phyloP scores from a whole-genome alignment of 2,888 invertebrate genomes.

The Sphaerophoria rueppellii region DNA sequence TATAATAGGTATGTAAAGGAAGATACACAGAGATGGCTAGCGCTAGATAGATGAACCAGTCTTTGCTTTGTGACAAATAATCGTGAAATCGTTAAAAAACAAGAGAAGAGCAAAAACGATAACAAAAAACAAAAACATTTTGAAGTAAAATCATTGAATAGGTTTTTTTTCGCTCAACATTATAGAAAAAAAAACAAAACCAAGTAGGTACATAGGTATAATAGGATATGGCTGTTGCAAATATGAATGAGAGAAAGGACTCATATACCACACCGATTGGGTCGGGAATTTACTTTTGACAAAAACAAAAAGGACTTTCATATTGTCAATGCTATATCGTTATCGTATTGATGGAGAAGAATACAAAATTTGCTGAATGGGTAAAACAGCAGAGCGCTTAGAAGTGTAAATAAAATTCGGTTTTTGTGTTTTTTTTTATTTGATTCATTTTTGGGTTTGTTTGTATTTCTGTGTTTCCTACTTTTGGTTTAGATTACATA shows the following conservation, averaged over 20 bases:
- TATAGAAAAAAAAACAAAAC: conserved; percentile 20
- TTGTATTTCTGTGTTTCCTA: too few relatives aligned
- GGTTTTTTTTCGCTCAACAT: conserved; percentile 2
- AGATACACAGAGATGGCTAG: conserved; percentile 31
- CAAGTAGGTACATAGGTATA: conserved; percentile 33
- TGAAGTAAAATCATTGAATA: conserved; percentile 37
- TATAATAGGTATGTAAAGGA: background rate
- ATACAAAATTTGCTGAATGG: conserved; percentile 56
- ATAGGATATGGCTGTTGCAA: conserved; percentile 52
- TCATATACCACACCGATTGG: conserved; percentile 42
- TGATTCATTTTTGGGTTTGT: too few relatives aligned
- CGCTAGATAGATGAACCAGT: conserved; percentile 53
- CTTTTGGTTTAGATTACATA: background rate
- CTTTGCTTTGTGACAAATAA: conserved; percentile 68
- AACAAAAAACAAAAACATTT: conserved; percentile 30
- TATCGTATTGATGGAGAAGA: conserved; percentile 12
- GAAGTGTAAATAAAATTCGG: conserved; percentile 30
- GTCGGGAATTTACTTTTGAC: conserved; percentile 46
- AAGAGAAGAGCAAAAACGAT: conserved; percentile 39
- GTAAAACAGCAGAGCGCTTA: conserved; percentile 29
- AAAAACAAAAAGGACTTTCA: conserved; percentile 37
- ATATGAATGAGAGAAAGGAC: conserved; percentile 53
- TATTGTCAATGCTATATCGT: conserved; percentile 36
- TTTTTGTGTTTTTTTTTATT: background rate
- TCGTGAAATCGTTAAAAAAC: conserved; percentile 67